phyloP scores from a whole-genome alignment of 2,113 vertebrate species.

The Ailurus styani region DNA sequence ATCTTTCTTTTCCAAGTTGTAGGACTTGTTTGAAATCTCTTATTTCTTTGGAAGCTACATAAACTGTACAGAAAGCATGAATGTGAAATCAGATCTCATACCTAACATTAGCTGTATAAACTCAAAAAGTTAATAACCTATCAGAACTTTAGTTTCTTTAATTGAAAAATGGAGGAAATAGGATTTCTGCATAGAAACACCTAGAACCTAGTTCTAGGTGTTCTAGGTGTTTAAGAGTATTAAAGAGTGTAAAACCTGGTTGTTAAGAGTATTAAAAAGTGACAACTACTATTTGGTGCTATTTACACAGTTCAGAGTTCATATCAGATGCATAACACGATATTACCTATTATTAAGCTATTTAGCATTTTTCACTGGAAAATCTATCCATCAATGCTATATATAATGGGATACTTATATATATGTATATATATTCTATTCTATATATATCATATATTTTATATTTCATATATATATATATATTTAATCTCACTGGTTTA shows the following conservation, averaged over 20 bases:
- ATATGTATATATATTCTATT: background rate
- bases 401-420: background rate
- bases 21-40: background rate
- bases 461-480: no score
- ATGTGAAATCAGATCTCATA: background rate
- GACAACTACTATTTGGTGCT: background rate
- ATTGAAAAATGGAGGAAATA: background rate
- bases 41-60: background rate
- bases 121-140: background rate
- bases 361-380: background rate
- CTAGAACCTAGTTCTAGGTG: background rate
- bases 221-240: no score
- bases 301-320: background rate
- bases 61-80: background rate
- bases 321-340: background rate
- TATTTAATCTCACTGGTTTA: background rate
- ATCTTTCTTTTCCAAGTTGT: background rate
- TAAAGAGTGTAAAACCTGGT: background rate
- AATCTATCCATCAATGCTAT: background rate
- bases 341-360: background rate
- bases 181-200: background rate
- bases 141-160: background rate
- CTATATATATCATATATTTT: no score
- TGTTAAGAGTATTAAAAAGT: background rate
- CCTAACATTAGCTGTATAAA: background rate